Conservation (phyloP, 2,888 invertebrate genomes). For the Chalcosyrphus nemorum region DNA sequence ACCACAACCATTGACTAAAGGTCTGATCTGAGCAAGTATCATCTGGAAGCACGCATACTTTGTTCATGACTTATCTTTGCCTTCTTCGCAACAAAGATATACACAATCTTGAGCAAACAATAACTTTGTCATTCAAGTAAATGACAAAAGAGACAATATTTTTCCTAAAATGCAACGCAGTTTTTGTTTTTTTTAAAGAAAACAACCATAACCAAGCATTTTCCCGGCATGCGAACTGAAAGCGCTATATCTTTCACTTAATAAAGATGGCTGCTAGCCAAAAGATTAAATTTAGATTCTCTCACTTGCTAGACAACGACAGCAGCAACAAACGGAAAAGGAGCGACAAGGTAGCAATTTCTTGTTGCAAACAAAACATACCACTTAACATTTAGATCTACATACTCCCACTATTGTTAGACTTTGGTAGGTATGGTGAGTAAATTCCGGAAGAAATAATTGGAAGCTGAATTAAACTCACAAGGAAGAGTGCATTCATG, state of each 20-base stretch:
- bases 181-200: not conserved
- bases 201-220: not conserved
- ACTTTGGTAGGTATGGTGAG: not conserved
- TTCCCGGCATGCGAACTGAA: constrained; percentile 25
- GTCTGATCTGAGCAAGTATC: no score
- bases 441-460: constrained; percentile 9
- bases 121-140: not conserved
- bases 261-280: constrained; percentile 57
- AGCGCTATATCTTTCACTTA: constrained; percentile 15
- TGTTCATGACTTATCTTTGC: not conserved
- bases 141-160: not conserved
- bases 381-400: not conserved
- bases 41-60: not conserved
- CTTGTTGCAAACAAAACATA: constrained; percentile 6
- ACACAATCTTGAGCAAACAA: not conserved
- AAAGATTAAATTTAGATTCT: constrained; percentile 54
- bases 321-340: not conserved
- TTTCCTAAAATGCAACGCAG: constrained; percentile 7
- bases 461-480: not conserved
- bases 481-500: not conserved
- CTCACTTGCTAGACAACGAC: constrained; percentile 12
- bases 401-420: constrained; percentile 13
- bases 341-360: not conserved
- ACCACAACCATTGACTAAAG: no score
- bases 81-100: not conserved